A percentile compares a stretch with the other conserved stretches of the same genome.
phyloP scores from a whole-genome alignment of 2,888 invertebrate species.

The Xylota sylvarum region DNA sequence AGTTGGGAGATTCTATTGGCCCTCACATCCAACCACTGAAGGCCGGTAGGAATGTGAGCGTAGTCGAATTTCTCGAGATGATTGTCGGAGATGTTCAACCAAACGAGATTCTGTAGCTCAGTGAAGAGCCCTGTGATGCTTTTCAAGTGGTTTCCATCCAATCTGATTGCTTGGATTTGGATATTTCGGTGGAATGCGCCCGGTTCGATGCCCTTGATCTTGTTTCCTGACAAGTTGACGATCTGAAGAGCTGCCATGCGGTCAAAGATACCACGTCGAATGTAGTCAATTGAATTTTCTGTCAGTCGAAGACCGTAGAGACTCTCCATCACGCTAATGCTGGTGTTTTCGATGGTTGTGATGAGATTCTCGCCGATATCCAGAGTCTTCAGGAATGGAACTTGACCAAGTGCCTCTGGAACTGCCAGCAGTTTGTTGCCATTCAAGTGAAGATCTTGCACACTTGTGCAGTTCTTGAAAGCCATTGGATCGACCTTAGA shows the following conservation, averaged over 20 bases:
- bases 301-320: slow-evolving; percentile 95
- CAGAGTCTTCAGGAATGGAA: slow-evolving; percentile 93
- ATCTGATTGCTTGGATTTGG: slow-evolving; percentile 93
- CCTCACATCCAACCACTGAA: slow-evolving; percentile 96
- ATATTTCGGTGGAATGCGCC: slow-evolving; percentile 92
- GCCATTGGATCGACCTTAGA: slow-evolving; percentile 93
- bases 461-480: slow-evolving; percentile 94
- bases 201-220: slow-evolving; percentile 91
- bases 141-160: slow-evolving; percentile 93
- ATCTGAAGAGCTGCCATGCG: slow-evolving; percentile 93
- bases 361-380: slow-evolving; percentile 97
- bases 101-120: slow-evolving; percentile 92
- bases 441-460: slow-evolving; percentile 95
- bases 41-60: slow-evolving; percentile 91
- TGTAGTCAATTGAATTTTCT: slow-evolving; percentile 93
- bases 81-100: slow-evolving; percentile 97
- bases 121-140: slow-evolving; percentile 93
- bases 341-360: slow-evolving; percentile 91
- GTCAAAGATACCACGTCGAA: slow-evolving; percentile 91
- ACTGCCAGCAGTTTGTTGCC: slow-evolving; percentile 92
- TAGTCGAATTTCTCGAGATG: slow-evolving; percentile 96
- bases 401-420: slow-evolving; percentile 92
- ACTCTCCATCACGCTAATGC: slow-evolving; percentile 93
- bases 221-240: slow-evolving; percentile 94
- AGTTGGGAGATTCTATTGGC: slow-evolving; percentile 93